phyloP scores from a whole-genome alignment of 2,113 vertebrate genomes.

The Meriones unguiculatus region DNA sequence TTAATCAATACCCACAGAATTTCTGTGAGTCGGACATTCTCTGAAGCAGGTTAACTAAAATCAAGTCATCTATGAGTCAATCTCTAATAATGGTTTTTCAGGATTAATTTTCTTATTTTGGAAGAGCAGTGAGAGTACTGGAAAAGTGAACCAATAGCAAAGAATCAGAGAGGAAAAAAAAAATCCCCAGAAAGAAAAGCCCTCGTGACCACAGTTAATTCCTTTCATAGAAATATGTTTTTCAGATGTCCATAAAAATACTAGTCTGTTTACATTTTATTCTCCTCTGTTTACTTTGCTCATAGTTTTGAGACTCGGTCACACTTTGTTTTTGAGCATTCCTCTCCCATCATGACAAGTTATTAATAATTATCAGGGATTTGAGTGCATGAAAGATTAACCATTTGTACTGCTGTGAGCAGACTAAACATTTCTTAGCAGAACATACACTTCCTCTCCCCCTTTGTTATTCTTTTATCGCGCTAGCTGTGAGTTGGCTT shows the following conservation, averaged over 20 bases:
- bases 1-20: slow-evolving; percentile 35
- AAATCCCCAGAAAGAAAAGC: background rate
- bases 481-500: background rate
- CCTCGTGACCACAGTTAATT: background rate
- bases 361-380: slow-evolving; percentile 58
- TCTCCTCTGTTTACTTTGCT: slow-evolving; percentile 37
- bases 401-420: slow-evolving; percentile 46
- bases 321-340: background rate
- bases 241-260: background rate
- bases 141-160: background rate
- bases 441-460: background rate
- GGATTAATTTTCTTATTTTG: slow-evolving; percentile 1
- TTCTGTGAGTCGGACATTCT: slow-evolving; percentile 32
- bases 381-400: slow-evolving; percentile 35
- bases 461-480: slow-evolving; percentile 16
- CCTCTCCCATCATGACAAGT: slow-evolving; percentile 46
- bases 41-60: slow-evolving; percentile 15
- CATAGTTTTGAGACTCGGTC: slow-evolving; percentile 51
- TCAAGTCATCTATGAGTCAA: slow-evolving; percentile 26
- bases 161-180: background rate
- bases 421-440: slow-evolving; percentile 63
- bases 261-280: slow-evolving; percentile 45
- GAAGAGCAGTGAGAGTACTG: background rate
- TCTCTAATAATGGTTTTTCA: background rate
- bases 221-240: slow-evolving; percentile 50